Evolutionary conservation across 1,140 invertebrate species (phyloP).

Genomic region (Forficula auricularia): DNA sequence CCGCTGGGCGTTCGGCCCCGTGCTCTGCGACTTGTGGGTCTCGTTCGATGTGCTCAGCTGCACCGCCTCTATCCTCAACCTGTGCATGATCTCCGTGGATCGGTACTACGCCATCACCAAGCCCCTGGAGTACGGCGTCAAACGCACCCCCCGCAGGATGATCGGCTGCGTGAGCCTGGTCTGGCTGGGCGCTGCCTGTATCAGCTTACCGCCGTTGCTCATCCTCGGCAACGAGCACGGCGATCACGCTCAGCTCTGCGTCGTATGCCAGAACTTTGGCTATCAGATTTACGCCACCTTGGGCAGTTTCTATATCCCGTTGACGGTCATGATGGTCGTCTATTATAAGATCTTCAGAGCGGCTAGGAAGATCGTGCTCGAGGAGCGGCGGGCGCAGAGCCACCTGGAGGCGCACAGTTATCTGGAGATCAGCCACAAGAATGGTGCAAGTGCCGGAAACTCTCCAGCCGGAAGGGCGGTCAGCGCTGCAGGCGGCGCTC

Average conservation of each 20-base stretch:
- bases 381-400: slow-evolving; percentile 67
- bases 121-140: slow-evolving; percentile 74
- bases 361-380: slow-evolving; percentile 63
- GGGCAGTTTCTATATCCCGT: slow-evolving; percentile 75
- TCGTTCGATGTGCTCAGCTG: slow-evolving; percentile 65
- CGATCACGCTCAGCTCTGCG: slow-evolving; percentile 40
- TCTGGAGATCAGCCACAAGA: slow-evolving; percentile 44
- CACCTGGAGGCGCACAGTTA: slow-evolving; percentile 56
- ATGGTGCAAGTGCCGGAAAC: slow-evolving; percentile 32
- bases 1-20: slow-evolving; percentile 64
- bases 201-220: slow-evolving; percentile 70
- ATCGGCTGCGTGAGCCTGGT: slow-evolving; percentile 69
- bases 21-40: slow-evolving; percentile 73
- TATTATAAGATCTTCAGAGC: slow-evolving; percentile 83
- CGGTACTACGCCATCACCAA: slow-evolving; percentile 80
- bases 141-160: slow-evolving; percentile 68
- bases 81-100: slow-evolving; percentile 81
- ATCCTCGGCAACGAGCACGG: slow-evolving; percentile 72
- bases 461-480: slow-evolving; percentile 9
- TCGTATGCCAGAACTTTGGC: slow-evolving; percentile 69
- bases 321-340: slow-evolving; percentile 73
- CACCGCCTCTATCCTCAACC: slow-evolving; percentile 78
- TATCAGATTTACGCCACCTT: slow-evolving; percentile 82
- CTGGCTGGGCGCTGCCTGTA: slow-evolving; percentile 75
- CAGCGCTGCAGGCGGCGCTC: slow-evolving; percentile 26